Evolutionary conservation across 2,888 invertebrate species (phyloP).

Genomic region (Synanthedon vespiformis): DNA sequence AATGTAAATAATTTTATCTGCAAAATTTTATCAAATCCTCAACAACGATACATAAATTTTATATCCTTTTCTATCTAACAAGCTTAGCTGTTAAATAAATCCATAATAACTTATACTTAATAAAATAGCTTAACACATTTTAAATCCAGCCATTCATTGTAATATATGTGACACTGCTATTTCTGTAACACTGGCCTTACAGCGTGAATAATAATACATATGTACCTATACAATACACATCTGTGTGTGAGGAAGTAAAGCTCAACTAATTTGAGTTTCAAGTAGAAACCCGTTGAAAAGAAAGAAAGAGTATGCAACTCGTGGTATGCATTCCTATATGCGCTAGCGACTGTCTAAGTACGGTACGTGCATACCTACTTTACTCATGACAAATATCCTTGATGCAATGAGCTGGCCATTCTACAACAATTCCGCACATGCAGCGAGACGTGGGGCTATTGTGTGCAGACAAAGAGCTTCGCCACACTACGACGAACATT

Average conservation of each 20-base stretch:
- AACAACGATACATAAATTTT: background rate
- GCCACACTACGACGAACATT: slow-evolving; percentile 44
- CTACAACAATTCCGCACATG: slow-evolving; percentile 45
- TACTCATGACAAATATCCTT: slow-evolving; percentile 41
- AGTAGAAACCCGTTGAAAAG: slow-evolving; percentile 18
- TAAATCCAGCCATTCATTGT: background rate
- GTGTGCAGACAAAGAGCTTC: slow-evolving; percentile 52
- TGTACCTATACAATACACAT: no score
- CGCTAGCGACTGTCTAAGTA: slow-evolving; percentile 7
- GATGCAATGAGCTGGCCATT: slow-evolving; percentile 33
- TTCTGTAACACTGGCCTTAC: background rate
- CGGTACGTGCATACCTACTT: slow-evolving; percentile 10
- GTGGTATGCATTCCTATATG: slow-evolving; percentile 19
- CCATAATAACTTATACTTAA: background rate
- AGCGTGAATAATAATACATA: background rate
- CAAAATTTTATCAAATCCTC: background rate
- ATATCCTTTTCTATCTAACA: background rate
- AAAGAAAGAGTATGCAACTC: slow-evolving; percentile 16
- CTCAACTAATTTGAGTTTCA: slow-evolving; percentile 21
- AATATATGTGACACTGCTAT: background rate
- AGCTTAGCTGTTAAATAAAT: background rate
- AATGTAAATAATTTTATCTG: background rate
- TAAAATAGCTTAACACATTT: background rate
- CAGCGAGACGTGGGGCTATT: slow-evolving; percentile 31
- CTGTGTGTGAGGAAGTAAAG: slow-evolving; percentile 8